Base-by-base conservation (phyloP, 1,140 invertebrate genomes). In the Brachionus sp. region DNA sequence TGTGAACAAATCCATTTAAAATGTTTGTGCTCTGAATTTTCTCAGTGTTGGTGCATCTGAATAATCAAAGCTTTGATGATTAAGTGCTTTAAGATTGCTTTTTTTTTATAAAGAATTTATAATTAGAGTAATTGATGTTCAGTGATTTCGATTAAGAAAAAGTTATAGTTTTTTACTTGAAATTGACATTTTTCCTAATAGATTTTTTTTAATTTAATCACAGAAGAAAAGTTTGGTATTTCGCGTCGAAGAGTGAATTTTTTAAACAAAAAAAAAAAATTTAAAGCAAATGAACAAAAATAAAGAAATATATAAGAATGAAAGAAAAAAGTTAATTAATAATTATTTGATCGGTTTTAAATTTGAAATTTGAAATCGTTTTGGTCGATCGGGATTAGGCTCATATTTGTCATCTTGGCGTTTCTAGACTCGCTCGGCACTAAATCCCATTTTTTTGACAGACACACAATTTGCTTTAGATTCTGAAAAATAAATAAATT, bases 1-100 rank as follows among this genome's bases (percentile, higher is more conserved):
- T 25, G 66, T 66, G n/a, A 83, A 73, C 29, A 83, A 73, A 42
- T 83, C 82, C 82, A 83, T 83, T 33, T 35, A 57, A 16, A 50
- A 50, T 50, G 44, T 12, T 16, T 10, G 44, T n/a, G 16, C 13
- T 50, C 13, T 50, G 44, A 57, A n/a, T 19, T 9, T 4, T 19
- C 19, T 57, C 19, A 57, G 9, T 57, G n/a, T 57, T 19, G 50
- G 50, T 57, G 50, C 50, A 66, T 66, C 33, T 66, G 64, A 66
- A 35, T 12, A 46, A 46, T 66, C 13, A 66, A 66, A 66, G 29
- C 7, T 57, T 57, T 19, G 50, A 57, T 57, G 50, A 57, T 57
- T 70, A 39, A 39, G 16, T 70, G 29, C 37, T 70, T 70, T 70
- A n/a, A 70, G 66, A 39, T 70, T 35, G 16, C 33, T 37, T 70